Evolutionary conservation across 1,140 invertebrate species (phyloP), one percentile per base, ranked within the genome.

Genomic region (Brevipalpus yothersi): DNA sequence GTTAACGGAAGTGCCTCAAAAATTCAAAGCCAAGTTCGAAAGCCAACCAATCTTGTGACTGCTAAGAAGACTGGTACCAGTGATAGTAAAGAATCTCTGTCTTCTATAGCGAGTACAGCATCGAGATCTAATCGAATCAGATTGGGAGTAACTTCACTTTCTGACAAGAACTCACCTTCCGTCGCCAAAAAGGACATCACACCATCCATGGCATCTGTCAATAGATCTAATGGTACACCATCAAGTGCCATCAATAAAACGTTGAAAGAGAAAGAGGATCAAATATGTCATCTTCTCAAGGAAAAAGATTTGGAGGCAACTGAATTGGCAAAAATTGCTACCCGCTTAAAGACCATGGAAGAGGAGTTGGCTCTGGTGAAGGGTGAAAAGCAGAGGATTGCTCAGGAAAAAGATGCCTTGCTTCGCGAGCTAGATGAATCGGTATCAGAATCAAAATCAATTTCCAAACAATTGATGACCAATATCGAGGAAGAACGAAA

Each of bases 201-300:
- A 10, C n/a, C 11, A 41, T 41, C 41, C 45, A 49, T 58, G 53
- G 47, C 62, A 13, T 53, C 64, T 45, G 5, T 31, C 31, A 62
- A 53, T 47, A 56, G 42, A 19, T 53, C 59, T 51, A 31, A 31
- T 31, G 31, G 57, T 60, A 53, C 31, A 31, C 58, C 59, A 59
- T 58, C 59, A 60, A 61, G 55, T 49, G 58, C 58, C 42, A 56
- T 71, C 43, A 69, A 94, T 87, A 87, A 92, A 69, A 73, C 85
- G 39, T 72, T 94, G 60, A 83, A 85, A 69, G 88, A 93, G 70
- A 95, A 92, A 69, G 85, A 92, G 68, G 80, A 85, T 62, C 86
- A 94, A 67, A 82, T 95, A 65, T 86, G 91, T 67, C 80, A 85
- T 66, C 74, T 95, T 49, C 77, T 92, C 69, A 82, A 82, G 61